These are phyloP conservation scores for Eucidaris tribuloides DNA, from an alignment of 35 echinoderm and acorn worm species.

Conservation along the genomic window DNA sequence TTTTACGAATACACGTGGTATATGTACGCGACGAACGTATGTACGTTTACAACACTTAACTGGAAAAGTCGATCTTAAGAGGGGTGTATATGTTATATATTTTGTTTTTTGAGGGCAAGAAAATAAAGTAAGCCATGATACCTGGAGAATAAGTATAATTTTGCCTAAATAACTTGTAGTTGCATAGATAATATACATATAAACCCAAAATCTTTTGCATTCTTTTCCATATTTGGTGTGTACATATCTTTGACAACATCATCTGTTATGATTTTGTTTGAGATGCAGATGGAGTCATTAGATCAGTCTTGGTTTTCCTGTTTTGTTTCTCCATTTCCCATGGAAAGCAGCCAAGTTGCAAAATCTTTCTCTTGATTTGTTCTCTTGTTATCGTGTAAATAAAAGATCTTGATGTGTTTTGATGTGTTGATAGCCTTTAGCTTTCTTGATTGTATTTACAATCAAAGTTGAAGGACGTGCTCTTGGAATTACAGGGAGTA, in stretches of 20 bases:
- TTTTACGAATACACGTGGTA: too few species aligned
- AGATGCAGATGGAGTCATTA: not conserved
- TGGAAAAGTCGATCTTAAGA: too few species aligned
- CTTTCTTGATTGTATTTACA: not conserved
- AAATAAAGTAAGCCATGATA: too few species aligned
- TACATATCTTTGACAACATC: not conserved
- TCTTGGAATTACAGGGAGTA: conserved; percentile 27
- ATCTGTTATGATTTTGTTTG: not conserved
- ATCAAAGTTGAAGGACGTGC: conserved; percentile 8
- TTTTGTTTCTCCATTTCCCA: not conserved
- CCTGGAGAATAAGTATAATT: too few species aligned
- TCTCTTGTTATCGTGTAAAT: conserved; percentile 13
- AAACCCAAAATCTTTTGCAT: too few species aligned
- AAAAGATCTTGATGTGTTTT: too few species aligned
- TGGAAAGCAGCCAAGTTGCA: not conserved
- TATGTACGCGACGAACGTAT: too few species aligned
- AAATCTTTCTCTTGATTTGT: not conserved
- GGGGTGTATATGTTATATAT: too few species aligned
- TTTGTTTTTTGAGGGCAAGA: too few species aligned
- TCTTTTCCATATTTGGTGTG: not conserved
- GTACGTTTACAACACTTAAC: too few species aligned
- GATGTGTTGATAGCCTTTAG: not conserved
- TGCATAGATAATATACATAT: too few species aligned
- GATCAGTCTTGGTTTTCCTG: not conserved
- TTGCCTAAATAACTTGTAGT: too few species aligned